phyloP scores from a whole-genome alignment of 2,797 vertebrate genomes.

The Manis pentadactyla region DNA sequence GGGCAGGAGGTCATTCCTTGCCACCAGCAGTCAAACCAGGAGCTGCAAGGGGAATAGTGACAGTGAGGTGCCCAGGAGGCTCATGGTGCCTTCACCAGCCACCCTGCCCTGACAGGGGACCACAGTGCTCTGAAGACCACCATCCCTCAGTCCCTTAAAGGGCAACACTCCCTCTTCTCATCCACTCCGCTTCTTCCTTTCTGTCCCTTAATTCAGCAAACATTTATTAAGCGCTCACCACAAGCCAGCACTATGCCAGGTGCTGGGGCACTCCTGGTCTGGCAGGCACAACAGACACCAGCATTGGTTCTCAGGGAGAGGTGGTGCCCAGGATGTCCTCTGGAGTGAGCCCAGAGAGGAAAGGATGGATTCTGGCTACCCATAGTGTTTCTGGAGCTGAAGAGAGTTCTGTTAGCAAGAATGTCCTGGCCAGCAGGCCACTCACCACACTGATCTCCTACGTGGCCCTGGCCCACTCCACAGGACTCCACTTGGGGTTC shows the following conservation, averaged over 20 bases:
- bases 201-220: background rate
- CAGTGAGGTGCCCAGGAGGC: background rate
- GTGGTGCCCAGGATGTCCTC: background rate
- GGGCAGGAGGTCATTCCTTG: background rate
- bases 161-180: background rate
- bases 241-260: background rate
- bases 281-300: background rate
- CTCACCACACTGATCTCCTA: slow-evolving; percentile 96
- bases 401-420: background rate
- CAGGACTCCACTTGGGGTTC: slow-evolving; percentile 89
- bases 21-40: background rate
- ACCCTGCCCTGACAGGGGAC: background rate
- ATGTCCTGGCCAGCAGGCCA: background rate
- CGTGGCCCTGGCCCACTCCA: slow-evolving; percentile 89
- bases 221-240: background rate
- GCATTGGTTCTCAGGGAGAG: background rate
- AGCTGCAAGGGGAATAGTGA: background rate
- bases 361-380: background rate
- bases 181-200: background rate
- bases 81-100: background rate
- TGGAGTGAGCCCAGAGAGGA: background rate
- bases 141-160: background rate
- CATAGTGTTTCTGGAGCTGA: background rate
- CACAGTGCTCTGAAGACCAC: background rate
- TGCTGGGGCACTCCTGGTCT: background rate